Percentiles rank a stretch among this genome's conserved stretches.
Evolutionary conservation across 2,113 vertebrate species (phyloP).

Genomic region (Pterocles burchelli): DNA sequence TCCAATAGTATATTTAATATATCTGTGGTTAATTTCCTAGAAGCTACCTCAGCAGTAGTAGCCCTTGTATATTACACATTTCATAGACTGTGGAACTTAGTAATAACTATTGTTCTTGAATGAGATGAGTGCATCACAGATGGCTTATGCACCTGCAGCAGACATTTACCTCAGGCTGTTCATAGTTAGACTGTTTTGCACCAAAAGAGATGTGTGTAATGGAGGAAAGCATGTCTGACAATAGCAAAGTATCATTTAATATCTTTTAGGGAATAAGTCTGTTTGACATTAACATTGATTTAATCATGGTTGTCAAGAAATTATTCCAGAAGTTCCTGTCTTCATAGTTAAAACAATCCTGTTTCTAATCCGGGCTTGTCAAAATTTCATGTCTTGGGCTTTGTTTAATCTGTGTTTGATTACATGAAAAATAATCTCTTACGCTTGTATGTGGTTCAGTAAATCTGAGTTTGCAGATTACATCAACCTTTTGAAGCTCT

Average conservation of each 20-base stretch:
- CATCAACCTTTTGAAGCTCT: neutral
- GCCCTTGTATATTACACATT: neutral
- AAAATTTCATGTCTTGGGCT: neutral
- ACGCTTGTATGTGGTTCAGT: neutral
- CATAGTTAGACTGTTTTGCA: neutral
- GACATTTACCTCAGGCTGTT: neutral
- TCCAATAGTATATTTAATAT: neutral
- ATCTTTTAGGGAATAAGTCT: neutral
- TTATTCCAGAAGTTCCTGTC: neutral
- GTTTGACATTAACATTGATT: neutral
- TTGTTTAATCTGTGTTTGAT: neutral
- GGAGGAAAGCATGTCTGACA: neutral
- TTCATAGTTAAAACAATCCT: neutral
- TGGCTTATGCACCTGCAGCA: neutral
- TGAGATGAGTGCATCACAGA: neutral
- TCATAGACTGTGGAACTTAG: neutral
- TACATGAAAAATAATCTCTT: neutral
- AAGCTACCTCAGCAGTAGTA: neutral
- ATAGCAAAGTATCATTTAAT: neutral
- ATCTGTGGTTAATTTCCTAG: neutral
- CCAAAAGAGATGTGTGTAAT: neutral
- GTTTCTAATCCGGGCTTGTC: neutral
- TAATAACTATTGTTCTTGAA: neutral
- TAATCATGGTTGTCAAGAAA: neutral
- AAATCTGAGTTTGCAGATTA: neutral